Percentiles rank a stretch among this genome's conserved stretches.
Conservation (phyloP, 2,797 vertebrate species). For the Gadopsis bispinosus region DNA sequence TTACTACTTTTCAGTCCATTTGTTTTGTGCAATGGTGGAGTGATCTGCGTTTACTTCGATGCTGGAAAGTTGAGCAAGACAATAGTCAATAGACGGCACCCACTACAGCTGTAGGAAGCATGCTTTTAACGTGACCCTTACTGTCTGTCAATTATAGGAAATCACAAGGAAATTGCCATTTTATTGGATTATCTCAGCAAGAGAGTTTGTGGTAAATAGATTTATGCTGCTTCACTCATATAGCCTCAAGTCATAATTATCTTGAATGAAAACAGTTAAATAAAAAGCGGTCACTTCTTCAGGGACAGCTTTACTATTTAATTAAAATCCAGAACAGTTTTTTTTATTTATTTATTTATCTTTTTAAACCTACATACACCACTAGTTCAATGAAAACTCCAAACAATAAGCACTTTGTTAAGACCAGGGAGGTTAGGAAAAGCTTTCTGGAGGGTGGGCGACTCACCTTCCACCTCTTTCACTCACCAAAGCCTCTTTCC, state of each 20-base stretch:
- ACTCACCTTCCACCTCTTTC: conserved; percentile 54
- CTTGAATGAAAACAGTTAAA: conserved; percentile 54
- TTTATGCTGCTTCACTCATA: conserved; percentile 3
- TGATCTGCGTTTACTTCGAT: conserved; percentile 16
- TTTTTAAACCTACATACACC: conserved; percentile 44
- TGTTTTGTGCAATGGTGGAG: conserved; percentile 26
- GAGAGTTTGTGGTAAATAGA: conserved; percentile 18
- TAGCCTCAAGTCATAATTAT: conserved; percentile 55
- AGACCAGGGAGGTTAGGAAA: conserved; percentile 71
- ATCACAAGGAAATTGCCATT: conserved; percentile 55
- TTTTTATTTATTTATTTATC: conserved; percentile 8
- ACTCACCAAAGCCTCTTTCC: conserved; percentile 43
- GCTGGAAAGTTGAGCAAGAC: conserved; percentile 18
- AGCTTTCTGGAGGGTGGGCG: conserved; percentile 60
- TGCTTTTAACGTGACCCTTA: conserved; percentile 15
- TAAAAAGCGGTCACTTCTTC: conserved; percentile 50
- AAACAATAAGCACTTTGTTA: conserved; percentile 83
- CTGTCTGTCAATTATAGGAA: conserved; percentile 21
- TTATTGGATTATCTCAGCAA: conserved; percentile 47
- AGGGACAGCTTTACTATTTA: conserved; percentile 66
- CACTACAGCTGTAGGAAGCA: not conserved
- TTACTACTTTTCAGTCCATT: conserved; percentile 42
- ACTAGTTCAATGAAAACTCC: conserved; percentile 63
- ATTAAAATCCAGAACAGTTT: conserved; percentile 58
- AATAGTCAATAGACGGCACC: conserved; percentile 24